A percentile compares a stretch with the other conserved stretches of the same genome.
phyloP scores from a whole-genome alignment of 1,140 invertebrate species.

The Trissolcus basalis region DNA sequence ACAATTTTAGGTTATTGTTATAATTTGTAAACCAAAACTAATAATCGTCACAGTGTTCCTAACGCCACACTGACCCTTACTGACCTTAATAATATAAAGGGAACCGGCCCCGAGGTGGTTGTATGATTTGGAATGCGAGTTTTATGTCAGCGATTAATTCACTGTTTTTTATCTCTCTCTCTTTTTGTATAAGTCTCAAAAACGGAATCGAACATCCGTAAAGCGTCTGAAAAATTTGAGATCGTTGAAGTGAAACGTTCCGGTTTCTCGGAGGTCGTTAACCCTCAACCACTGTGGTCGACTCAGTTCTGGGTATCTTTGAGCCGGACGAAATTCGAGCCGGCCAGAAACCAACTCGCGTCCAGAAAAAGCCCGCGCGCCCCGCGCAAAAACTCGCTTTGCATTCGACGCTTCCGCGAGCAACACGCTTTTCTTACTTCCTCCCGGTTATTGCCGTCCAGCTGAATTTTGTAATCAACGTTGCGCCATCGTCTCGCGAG shows the following conservation, averaged over 20 bases:
- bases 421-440: constrained; percentile 33
- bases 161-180: constrained; percentile 10
- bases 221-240: constrained; percentile 54
- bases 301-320: constrained; percentile 34
- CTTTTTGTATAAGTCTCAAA: constrained; percentile 33
- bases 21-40: too few species aligned
- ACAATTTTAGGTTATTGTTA: too few species aligned
- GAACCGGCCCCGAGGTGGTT: too few species aligned
- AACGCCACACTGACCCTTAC: too few species aligned
- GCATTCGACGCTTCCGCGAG: constrained; percentile 12
- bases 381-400: constrained; percentile 32
- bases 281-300: constrained; percentile 38
- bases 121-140: too few species aligned
- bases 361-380: constrained; percentile 29
- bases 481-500: constrained; percentile 37
- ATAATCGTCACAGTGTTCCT: too few species aligned
- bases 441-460: not conserved
- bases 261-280: constrained; percentile 51
- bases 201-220: constrained; percentile 47
- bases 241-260: constrained; percentile 55
- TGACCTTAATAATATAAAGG: too few species aligned
- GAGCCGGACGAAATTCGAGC: constrained; percentile 48
- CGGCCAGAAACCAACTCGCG: constrained; percentile 2
- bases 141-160: not conserved
- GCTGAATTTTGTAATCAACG: constrained; percentile 38